Evolutionary conservation across 2,113 vertebrate species (phyloP).

Genomic region (Cervus canadensis): DNA sequence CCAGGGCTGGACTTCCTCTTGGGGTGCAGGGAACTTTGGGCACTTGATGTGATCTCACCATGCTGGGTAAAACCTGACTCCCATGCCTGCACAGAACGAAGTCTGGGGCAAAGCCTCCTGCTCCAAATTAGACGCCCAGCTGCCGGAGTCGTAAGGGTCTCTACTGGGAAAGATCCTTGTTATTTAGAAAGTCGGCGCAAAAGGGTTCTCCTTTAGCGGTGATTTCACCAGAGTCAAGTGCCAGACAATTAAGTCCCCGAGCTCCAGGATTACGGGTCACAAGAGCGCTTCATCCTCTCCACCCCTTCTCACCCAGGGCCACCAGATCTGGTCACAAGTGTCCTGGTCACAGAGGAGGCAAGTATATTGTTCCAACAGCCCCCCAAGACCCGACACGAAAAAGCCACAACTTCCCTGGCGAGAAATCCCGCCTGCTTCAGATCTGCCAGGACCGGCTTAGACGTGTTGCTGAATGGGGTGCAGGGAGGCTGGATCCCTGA

Average conservation of each 20-base stretch:
- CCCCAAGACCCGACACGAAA: not conserved
- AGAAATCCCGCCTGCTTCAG: not conserved
- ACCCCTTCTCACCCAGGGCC: not conserved
- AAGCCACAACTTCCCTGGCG: not conserved
- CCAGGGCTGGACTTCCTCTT: not conserved
- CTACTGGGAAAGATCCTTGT: not conserved
- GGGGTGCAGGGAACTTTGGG: too few species aligned
- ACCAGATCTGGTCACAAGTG: not conserved
- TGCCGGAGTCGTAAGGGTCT: not conserved
- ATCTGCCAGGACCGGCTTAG: not conserved
- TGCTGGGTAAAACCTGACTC: not conserved
- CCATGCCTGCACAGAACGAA: not conserved
- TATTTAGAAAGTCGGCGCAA: not conserved
- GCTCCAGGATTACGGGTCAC: fast-evolving
- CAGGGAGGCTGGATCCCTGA: not conserved
- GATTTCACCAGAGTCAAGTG: not conserved
- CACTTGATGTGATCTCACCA: fast-evolving
- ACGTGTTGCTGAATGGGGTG: fast-evolving
- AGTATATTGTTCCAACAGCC: not conserved
- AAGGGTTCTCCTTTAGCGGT: not conserved
- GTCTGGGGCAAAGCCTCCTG: fast-evolving
- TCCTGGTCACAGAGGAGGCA: not conserved
- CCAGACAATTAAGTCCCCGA: not conserved
- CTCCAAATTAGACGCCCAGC: fast-evolving
- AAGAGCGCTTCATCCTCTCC: too few species aligned